Evolutionary conservation across 2,113 vertebrate species (phyloP), one percentile per base, ranked within the genome.

Genomic region (Tympanuchus pallidicinctus): DNA sequence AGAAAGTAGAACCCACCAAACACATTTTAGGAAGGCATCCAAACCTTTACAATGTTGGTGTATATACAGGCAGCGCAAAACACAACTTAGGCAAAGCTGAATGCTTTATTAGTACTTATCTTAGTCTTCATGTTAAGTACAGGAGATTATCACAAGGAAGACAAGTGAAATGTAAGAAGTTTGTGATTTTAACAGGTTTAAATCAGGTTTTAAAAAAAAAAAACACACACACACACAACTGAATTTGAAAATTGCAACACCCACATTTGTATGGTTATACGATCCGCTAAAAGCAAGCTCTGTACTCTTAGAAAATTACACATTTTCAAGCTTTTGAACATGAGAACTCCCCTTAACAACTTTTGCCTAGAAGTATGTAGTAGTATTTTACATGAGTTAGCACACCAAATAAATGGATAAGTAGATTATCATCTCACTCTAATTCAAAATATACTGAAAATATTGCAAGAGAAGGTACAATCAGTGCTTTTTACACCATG

Each of bases 321-420:
- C 1, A 25, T 67, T 60, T 86, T 70, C 48, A 65, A 70, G 32
- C 56, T 10, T 72, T 79, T n/a, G 47, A 78, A 60, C 16, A 19
- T 6, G 6, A 71, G 16, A 82, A 66, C 9, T 13, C 25, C 8
- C 54, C 42, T 36, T 52, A 34, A 76, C 25, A 66, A 25, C 17
- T 45, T 83, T 64, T 36, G 8, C 43, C 24, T 85, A 63, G 27
- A 77, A 88, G 66, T 18, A 63, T 0, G 0, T 1, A 40, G 3
- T 57, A 36, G 25, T 16, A 54, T 64, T 76, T 34, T 56, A 21
- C 48, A 65, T 32, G 61, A 69, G 6, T 65, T 47, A 86, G 8
- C 69, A 45, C 30, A 59, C 16, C 21, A 72, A 24, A 64, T 65
- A 47, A 60, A 19, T 16, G 21, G 25, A 24, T 60, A 59, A 28